Base-by-base conservation (phyloP, 2,797 vertebrate species). In the Serranus cabrilla region DNA sequence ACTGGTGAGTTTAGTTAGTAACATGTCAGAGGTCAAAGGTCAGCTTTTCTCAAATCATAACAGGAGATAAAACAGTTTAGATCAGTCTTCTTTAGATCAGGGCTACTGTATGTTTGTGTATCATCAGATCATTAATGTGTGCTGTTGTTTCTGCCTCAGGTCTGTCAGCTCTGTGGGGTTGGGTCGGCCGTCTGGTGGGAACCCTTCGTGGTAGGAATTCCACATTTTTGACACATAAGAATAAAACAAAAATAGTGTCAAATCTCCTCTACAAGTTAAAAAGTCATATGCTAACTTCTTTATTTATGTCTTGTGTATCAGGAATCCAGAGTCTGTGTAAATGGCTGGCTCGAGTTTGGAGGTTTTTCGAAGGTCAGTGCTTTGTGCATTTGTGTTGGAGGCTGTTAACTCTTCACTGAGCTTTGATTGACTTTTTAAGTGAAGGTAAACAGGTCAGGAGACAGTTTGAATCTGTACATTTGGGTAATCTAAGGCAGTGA, bases 101-200 rank as follows among this genome's bases (percentile, higher is more conserved):
- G 27, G 27, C 6, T 31, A 3, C 27, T 31, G 27, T 9, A 6
- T 12, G 13, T 46, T 37, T 52, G 40, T 64, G 18, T 37, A 1
- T 46, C 5, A 27, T 64, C 3, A 21, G 1, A 20, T n/a, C 12
- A 6, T 40, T 10, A 34, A 50, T n/a, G 5, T 74, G 31, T 25
- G 4, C 25, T 34, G 13, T 74, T 34, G 34, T 34, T 31, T 34
- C 13, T 74, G n/a, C 66, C 65, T 50, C 71, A 94, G 93, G 92
- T 81, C 74, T 94, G 66, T 86, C 92, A 11, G 49, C 91, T 64
- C 85, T 94, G 5, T 95, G 94, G 93, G 46, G 87, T 80, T 93
- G 92, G 90, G 81, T 95, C 67, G 73, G 90, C 80, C 87, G 47
- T 17, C 69, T 95, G 0, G 70, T 93, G 34, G 74, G 92, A 62